Base-by-base conservation (phyloP, 2,797 vertebrate species). In the Fistularia commersonii region DNA sequence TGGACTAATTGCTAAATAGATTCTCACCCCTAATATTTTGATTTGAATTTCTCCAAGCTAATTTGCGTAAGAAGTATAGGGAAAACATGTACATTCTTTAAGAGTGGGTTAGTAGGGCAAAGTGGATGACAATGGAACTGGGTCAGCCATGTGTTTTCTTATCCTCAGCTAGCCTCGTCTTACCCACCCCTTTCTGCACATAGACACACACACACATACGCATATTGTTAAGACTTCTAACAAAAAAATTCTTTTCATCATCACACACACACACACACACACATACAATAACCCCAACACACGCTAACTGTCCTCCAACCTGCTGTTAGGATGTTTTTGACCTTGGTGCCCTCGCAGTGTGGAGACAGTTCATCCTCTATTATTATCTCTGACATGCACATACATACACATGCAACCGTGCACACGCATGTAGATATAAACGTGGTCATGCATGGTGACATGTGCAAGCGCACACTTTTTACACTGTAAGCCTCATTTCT, bases 241-340 rank as follows among this genome's bases (percentile, higher is more conserved):
- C 56, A 69, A 8, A 36, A 36, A 14, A 14, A 48, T 12, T 8
- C 35, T 12, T 34, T 13, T 23, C 23, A 11, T 63, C 46, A 64
- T 61, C 62, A 42, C 41, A 60, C 44, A 54, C 56, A 36, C 52
- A 66, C 58, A 62, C 46, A 52, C 60, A 54, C 11, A 51, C 32
- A 52, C 63, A 70, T 32, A 67, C 48, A 68, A 53, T 61, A 41
- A 45, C n/a, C 13, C 49, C 9, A 46, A 68, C 35, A 61, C 70
- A 55, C 34, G 5, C 49, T 54, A 82, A 78, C 74, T 76, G 79
- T 74, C 61, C 32, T 54, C 23, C 31, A 49, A 23, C 37, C 53
- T 48, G 42, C 75, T 76, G 63, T 79, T 76, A 45, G 48, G 53
- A 74, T 79, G 72, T 69, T 64, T 77, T 61, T 79, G 69, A 74